A percentile compares a stretch with the other conserved stretches of the same genome.
phyloP scores from a whole-genome alignment of 2,113 vertebrate species.

The Crotalus helleri region DNA sequence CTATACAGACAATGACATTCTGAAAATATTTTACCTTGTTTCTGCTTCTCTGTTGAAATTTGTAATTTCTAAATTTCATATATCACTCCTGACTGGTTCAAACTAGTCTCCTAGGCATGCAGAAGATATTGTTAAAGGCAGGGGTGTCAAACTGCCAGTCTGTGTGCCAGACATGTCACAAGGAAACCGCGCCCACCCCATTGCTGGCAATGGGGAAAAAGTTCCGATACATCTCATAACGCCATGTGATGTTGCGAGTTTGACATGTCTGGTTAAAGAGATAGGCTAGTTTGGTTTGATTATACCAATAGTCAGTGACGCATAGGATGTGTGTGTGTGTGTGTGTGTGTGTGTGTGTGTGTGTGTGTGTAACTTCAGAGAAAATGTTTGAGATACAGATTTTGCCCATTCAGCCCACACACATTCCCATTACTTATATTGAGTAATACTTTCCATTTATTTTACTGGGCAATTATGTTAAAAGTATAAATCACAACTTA shows the following conservation, averaged over 20 bases:
- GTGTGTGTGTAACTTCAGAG: neutral
- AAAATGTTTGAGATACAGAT: slow-evolving; percentile 8
- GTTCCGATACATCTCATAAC: too few species aligned
- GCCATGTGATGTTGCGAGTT: too few species aligned
- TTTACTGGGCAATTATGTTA: slow-evolving; percentile 56
- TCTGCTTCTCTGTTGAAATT: neutral
- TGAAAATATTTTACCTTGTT: neutral
- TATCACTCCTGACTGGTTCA: neutral
- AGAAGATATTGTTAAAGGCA: neutral
- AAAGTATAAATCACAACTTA: slow-evolving; percentile 51
- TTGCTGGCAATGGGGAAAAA: too few species aligned
- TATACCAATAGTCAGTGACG: neutral
- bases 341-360: neutral
- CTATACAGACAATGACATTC: neutral
- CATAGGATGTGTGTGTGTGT: neutral
- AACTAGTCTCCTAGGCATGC: neutral
- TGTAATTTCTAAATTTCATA: slow-evolving; percentile 1
- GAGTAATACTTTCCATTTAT: slow-evolving; percentile 28
- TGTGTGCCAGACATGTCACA: too few species aligned
- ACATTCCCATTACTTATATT: slow-evolving; percentile 37
- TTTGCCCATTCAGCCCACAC: neutral
- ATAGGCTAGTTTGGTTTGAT: slow-evolving; percentile 1
- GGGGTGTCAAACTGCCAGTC: too few species aligned
- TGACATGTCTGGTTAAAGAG: neutral
- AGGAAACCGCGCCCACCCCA: too few species aligned